Evolutionary conservation across 2,797 vertebrate species (phyloP).

Genomic region (Enteromius paludinosus): DNA sequence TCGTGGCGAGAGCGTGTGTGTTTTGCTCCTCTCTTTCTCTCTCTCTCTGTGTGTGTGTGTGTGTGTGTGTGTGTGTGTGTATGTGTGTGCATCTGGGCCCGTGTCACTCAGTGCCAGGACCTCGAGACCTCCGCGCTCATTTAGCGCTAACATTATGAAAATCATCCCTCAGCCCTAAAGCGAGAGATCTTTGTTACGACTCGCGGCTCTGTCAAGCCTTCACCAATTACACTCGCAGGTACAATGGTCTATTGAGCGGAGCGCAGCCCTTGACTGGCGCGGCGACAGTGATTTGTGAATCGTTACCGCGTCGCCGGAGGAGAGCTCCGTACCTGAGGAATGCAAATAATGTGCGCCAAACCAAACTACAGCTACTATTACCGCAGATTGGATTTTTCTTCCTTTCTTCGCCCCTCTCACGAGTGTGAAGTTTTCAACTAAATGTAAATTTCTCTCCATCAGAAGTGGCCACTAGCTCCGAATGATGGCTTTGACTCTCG

Average conservation of each 20-base stretch:
- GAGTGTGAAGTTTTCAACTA: slow-evolving; percentile 65
- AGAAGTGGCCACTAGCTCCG: slow-evolving; percentile 63
- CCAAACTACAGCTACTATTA: slow-evolving; percentile 90
- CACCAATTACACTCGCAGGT: slow-evolving; percentile 99
- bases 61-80: slow-evolving; percentile 80
- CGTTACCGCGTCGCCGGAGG: slow-evolving; percentile 96
- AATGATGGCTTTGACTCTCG: slow-evolving; percentile 66
- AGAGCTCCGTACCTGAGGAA: slow-evolving; percentile 97
- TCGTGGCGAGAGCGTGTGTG: slow-evolving; percentile 77
- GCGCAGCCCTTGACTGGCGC: slow-evolving; percentile 97
- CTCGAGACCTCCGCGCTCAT: slow-evolving; percentile 95
- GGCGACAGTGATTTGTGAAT: slow-evolving; percentile 99
- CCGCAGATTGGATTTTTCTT: slow-evolving; percentile 78
- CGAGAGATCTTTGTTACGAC: slow-evolving; percentile 98
- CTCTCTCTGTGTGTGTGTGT: slow-evolving; percentile 67
- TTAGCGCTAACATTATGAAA: slow-evolving; percentile 99
- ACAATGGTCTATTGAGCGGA: slow-evolving; percentile 99
- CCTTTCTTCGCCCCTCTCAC: slow-evolving; percentile 58
- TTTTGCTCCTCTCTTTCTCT: slow-evolving; percentile 78
- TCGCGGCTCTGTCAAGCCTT: slow-evolving; percentile 96
- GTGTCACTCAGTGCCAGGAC: slow-evolving; percentile 97
- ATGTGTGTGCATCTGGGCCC: slow-evolving; percentile 89
- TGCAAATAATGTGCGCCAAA: slow-evolving; percentile 96
- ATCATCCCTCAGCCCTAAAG: slow-evolving; percentile 98
- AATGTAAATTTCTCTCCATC: slow-evolving; percentile 69